These are phyloP conservation scores for Shinisaurus crocodilurus DNA, from an alignment of 2,113 vertebrate genomes.

Conservation along the genomic window DNA sequence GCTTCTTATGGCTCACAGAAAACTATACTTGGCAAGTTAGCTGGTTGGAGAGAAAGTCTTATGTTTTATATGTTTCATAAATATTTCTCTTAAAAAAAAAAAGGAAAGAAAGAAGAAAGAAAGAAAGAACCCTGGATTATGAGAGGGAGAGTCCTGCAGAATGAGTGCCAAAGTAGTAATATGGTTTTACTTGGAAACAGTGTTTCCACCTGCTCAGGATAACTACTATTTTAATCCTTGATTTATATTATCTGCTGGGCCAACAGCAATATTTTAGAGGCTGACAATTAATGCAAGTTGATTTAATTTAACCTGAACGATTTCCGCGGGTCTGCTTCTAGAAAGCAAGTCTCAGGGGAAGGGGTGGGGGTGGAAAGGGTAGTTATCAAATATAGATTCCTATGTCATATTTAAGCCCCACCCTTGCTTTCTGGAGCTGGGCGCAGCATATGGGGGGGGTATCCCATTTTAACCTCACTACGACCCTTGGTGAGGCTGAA, in stretches of 20 bases:
- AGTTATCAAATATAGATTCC: background rate
- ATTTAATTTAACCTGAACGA: constrained; percentile 68
- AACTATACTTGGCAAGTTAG: constrained; percentile 67
- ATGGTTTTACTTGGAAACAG: constrained; percentile 63
- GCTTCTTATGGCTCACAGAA: constrained; percentile 65
- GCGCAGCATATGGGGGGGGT: constrained; percentile 23
- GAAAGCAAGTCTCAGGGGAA: constrained; percentile 11
- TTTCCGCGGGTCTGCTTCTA: constrained; percentile 37
- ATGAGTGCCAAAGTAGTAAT: constrained; percentile 61
- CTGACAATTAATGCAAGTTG: constrained; percentile 69
- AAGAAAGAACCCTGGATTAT: constrained; percentile 40
- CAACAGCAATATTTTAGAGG: constrained; percentile 65
- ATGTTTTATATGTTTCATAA: constrained; percentile 73
- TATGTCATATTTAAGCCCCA: constrained; percentile 43
- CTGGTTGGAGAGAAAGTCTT: constrained; percentile 66
- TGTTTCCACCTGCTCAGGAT: constrained; percentile 70
- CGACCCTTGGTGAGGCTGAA: background rate
- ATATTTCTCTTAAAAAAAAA: constrained; percentile 34
- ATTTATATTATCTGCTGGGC: constrained; percentile 61
- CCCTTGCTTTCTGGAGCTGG: constrained; percentile 35
- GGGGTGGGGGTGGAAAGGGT: background rate
- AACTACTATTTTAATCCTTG: constrained; percentile 56
- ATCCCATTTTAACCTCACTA: constrained; percentile 46
- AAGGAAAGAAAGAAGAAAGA: background rate
- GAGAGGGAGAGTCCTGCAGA: constrained; percentile 54